Percentiles rank a stretch among this genome's conserved stretches.
Conservation (phyloP, 2,797 vertebrate species). For the Acanthurus leucopareius region DNA sequence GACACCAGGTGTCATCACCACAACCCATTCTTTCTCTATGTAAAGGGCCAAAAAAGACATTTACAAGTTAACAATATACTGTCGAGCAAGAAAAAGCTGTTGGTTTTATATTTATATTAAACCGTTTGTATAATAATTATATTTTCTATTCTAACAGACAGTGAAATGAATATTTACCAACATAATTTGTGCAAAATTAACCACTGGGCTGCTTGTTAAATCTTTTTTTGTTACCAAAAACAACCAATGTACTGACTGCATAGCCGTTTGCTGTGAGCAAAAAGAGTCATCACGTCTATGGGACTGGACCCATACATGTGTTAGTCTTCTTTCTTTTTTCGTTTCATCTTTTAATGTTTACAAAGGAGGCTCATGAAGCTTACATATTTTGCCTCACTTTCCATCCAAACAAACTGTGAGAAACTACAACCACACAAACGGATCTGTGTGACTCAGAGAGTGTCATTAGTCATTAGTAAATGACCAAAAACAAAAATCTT, state of each 20-base stretch:
- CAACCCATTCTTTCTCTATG: constrained; percentile 3
- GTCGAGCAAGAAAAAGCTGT: not conserved
- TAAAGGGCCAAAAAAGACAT: not conserved
- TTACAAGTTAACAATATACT: not conserved
- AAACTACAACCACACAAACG: too few relatives aligned
- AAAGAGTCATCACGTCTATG: not conserved
- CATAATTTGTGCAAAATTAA: not conserved
- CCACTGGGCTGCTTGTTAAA: not conserved
- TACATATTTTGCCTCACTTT: too few relatives aligned
- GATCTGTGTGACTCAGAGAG: too few relatives aligned
- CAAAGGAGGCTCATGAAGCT: too few relatives aligned
- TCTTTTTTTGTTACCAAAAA: not conserved
- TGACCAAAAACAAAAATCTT: too few relatives aligned
- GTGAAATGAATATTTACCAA: too few relatives aligned
- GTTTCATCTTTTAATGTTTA: too few relatives aligned
- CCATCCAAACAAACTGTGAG: too few relatives aligned
- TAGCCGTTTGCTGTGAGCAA: not conserved
- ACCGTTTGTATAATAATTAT: not conserved
- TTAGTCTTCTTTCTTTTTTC: not conserved
- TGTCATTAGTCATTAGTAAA: too few relatives aligned
- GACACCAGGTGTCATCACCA: not conserved
- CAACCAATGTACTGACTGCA: not conserved
- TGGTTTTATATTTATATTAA: not conserved
- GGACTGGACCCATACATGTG: not conserved
- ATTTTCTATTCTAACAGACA: not conserved